phyloP scores from a whole-genome alignment of 2,888 invertebrate genomes.

The Acanthosepion pharaonis region DNA sequence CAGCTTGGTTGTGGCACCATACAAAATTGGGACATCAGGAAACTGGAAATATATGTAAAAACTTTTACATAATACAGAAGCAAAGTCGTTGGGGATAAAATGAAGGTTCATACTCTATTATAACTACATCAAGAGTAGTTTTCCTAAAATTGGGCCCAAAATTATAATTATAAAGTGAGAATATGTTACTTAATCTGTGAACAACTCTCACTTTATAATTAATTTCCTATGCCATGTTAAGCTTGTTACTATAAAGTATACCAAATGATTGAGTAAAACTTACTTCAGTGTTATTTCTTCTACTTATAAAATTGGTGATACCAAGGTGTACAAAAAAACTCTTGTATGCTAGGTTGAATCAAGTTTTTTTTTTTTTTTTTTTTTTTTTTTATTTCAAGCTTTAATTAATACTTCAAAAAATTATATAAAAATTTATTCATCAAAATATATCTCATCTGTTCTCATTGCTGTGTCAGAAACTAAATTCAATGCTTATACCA shows the following conservation, averaged over 20 bases:
- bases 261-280: background rate
- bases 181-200: background rate
- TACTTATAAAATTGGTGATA: no score
- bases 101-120: background rate
- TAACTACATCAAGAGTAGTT: background rate
- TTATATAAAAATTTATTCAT: no score
- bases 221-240: background rate
- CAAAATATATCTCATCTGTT: no score
- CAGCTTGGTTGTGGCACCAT: slow-evolving; percentile 18
- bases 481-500: no score
- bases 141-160: background rate
- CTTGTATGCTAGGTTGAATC: no score
- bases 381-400: no score
- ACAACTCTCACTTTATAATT: background rate
- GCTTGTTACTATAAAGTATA: background rate
- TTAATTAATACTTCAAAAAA: no score
- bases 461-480: no score
- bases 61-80: background rate
- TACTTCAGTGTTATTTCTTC: background rate
- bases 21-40: slow-evolving; percentile 20
- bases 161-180: no score
- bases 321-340: no score
- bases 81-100: background rate
- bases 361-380: no score
- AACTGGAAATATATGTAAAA: slow-evolving; percentile 23